Base-by-base conservation (phyloP, 2,888 invertebrate genomes). In the Ferdinandea cuprea region DNA sequence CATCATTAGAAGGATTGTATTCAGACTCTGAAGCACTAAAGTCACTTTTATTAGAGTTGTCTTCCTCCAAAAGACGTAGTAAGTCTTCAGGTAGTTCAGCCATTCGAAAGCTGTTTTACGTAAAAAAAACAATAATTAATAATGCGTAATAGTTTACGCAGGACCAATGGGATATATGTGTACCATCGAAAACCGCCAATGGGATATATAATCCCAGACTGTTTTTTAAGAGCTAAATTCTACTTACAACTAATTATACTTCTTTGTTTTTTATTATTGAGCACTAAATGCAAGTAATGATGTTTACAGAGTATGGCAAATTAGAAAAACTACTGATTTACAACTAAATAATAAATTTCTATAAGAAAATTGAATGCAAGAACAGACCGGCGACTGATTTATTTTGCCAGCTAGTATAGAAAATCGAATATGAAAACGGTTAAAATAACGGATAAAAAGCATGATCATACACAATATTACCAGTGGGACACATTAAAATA, bases 331-430 rank as follows among this genome's bases (percentile, higher is more conserved):
- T 37, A 56, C 37, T 15, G 37, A 56, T n/a, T 35, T 56, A 37
- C n/a, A 37, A 19, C n/a, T 19, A 15, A 30, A 32, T 4, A 35
- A 37, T 17, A 19, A 37, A 35, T 56, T 56, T 56, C 37, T 56
- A 35, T 19, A 56, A 56, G 56, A 56, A 32, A 15, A 54, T 32
- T 17, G 19, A 58, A 1, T 58, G 44, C 42, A 42, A 44, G 30
- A 59, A 59, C 30, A n/a, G 42, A 32, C 42, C 42, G 44, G 5
- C 21, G 21, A 58, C 42, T 58, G 42, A 58, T 58, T 58, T 58
- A 28, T 40, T 37, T 21, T 56, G 21, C 40, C 25, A 46, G 25
- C 35, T 61, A 0, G 19, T 61, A 21, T 6, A 61, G 9, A 32
- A 3, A 30, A 32, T 7, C 30, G 9, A 44, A 30, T 32, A 17